Base-by-base conservation (phyloP, 2,113 vertebrate species). In the Rostratula benghalensis region DNA sequence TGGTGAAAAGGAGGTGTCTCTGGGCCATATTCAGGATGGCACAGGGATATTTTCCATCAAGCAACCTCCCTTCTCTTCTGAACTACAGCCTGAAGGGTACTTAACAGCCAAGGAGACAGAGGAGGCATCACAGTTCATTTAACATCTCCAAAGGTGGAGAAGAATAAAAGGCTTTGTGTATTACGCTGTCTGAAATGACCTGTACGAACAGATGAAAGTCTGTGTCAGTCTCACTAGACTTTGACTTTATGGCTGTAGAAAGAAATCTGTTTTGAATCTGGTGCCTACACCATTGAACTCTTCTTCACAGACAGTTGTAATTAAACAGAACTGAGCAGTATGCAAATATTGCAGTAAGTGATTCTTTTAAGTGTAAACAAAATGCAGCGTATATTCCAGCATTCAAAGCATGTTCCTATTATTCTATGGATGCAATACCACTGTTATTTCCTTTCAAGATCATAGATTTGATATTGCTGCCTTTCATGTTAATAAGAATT, bases 261-360 rank as follows among this genome's bases (percentile, higher is more conserved):
- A 93, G 46, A 63, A 86, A 70, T 78, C 60, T 90, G 85, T 25
- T 88, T 93, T 81, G 56, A 56, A 63, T 90, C 59, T n/a, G 60
- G 11, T 85, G 78, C 78, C 82, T 86, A 9, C 37, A 13, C 37
- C 46, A 19, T 4, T 43, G 83, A 75, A 10, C 30, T 30, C 43
- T 56, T 70, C 83, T 85, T 71, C 1, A 0, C 83, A 93, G 92
- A 86, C 94, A 94, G 88, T 80, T 81, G 50, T 93, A 95, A 95
- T 96, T 95, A 94, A 88, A 75, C 85, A 89, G 92, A 83, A 39
- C 90, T 67, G 56, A 90, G 50, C 68, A 9, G 63, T 83, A 78
- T 81, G 93, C 90, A 92, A 95, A 96, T 92, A 83, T 70, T 78
- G 88, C 85, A 96, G 23, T 63, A 93, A 93, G 43, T 68, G 83